Evolutionary conservation across 2,797 vertebrate genomes (phyloP).

Genomic region (Acridotheres tristis): DNA sequence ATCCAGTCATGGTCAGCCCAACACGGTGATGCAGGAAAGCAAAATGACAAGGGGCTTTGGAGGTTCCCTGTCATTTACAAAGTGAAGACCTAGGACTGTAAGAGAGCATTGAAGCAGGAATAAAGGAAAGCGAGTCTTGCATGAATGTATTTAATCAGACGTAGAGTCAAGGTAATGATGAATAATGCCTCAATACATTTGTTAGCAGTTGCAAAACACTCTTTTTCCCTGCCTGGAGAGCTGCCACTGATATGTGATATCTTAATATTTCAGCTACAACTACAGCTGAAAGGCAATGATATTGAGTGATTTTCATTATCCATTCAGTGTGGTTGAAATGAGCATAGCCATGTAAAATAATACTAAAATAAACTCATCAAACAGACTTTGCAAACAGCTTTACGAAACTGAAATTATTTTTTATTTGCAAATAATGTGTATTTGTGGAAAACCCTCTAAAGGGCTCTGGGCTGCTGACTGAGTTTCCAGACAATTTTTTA

Average conservation of each 20-base stretch:
- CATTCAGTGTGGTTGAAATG: background rate
- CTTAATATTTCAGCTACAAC: conserved; percentile 43
- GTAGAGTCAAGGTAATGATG: conserved; percentile 38
- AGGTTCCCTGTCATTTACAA: background rate
- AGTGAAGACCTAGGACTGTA: background rate
- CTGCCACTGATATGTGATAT: conserved; percentile 57
- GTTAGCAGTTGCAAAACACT: conserved; percentile 57
- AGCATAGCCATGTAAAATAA: background rate
- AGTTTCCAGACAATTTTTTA: background rate
- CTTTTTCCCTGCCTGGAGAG: background rate
- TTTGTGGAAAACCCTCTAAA: background rate
- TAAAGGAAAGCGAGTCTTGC: background rate
- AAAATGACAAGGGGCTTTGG: background rate
- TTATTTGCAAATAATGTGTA: background rate
- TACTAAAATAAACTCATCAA: background rate
- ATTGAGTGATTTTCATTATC: conserved; percentile 38
- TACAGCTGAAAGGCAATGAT: conserved; percentile 50
- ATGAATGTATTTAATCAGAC: background rate
- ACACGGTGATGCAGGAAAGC: background rate
- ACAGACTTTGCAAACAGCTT: background rate
- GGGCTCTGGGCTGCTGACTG: background rate
- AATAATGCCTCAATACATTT: conserved; percentile 38
- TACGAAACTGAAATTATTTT: background rate
- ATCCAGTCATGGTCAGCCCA: background rate
- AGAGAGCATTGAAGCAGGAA: background rate